phyloP scores from a whole-genome alignment of 2,888 invertebrate genomes.

The Phengaris arion region DNA sequence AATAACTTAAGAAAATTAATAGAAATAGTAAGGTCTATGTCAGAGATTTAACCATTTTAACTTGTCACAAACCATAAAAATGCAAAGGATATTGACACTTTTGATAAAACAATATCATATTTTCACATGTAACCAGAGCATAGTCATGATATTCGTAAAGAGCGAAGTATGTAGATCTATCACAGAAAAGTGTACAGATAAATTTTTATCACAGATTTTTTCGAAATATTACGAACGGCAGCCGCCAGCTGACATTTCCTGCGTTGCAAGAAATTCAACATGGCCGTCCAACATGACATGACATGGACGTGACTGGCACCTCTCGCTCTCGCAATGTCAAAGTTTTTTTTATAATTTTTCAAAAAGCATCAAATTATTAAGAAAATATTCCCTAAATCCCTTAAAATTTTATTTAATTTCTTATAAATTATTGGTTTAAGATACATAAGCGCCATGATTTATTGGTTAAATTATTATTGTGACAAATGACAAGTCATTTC shows the following conservation, averaged over 20 bases:
- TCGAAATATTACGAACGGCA: conserved; percentile 66
- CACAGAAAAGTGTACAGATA: conserved; percentile 51
- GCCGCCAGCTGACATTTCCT: conserved; percentile 79
- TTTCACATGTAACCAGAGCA: conserved; percentile 57
- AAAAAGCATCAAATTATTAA: not conserved
- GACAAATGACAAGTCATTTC: not conserved
- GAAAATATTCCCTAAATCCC: not conserved
- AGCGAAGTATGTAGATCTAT: conserved; percentile 46
- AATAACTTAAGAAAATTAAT: conserved; percentile 61
- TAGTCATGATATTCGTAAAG: conserved; percentile 45
- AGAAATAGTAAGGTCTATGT: conserved; percentile 58
- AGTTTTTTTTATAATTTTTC: not conserved
- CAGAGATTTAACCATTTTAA: conserved; percentile 64
- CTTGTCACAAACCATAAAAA: conserved; percentile 75
- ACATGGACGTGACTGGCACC: conserved; percentile 45
- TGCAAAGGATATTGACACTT: conserved; percentile 76
- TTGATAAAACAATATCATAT: conserved; percentile 69
- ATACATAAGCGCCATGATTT: not conserved
- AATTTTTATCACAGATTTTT: conserved; percentile 63
- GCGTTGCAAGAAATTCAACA: conserved; percentile 79
- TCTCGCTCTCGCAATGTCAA: conserved; percentile 38
- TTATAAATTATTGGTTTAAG: not conserved
- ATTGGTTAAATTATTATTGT: not conserved
- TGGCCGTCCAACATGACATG: conserved; percentile 65
- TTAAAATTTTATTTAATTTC: not conserved